Conservation (phyloP, 2,113 vertebrate species). For the Delphinapterus leucas region DNA sequence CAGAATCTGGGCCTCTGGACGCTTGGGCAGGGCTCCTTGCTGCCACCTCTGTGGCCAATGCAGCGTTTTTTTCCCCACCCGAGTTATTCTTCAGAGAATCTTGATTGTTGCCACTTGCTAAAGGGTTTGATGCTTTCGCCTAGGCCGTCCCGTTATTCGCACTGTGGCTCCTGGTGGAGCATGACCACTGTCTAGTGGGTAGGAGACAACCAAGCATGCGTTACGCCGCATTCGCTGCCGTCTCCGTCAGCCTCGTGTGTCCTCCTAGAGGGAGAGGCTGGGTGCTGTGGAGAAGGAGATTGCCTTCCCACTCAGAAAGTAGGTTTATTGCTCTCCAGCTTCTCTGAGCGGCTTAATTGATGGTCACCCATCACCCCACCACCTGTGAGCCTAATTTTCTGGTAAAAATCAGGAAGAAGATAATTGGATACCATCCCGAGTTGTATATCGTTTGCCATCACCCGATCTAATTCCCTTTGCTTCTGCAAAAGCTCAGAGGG, state of each 20-base stretch:
- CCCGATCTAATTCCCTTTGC: background rate
- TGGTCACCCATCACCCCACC: background rate
- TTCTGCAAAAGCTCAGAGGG: background rate
- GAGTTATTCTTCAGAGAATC: background rate
- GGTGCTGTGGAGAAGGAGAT: background rate
- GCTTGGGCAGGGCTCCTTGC: accelerated
- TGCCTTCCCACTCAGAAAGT: background rate
- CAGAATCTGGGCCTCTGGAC: too few species aligned
- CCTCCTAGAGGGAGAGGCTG: background rate
- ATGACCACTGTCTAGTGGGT: background rate
- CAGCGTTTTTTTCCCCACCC: background rate
- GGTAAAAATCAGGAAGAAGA: background rate
- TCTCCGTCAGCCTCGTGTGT: accelerated
- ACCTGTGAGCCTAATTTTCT: background rate
- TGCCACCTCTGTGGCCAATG: accelerated
- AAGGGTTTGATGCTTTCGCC: background rate
- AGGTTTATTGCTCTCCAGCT: background rate
- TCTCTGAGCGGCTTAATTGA: background rate
- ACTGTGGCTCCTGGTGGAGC: background rate
- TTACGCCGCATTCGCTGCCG: accelerated
- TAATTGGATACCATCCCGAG: background rate
- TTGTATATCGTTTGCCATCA: background rate
- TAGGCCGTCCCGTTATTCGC: accelerated
- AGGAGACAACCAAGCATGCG: accelerated
- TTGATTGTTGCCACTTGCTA: background rate